Evolutionary conservation across 1,140 invertebrate species (phyloP), one percentile per base, ranked within the genome.

Genomic region (Zaprionus lachaisei): DNA sequence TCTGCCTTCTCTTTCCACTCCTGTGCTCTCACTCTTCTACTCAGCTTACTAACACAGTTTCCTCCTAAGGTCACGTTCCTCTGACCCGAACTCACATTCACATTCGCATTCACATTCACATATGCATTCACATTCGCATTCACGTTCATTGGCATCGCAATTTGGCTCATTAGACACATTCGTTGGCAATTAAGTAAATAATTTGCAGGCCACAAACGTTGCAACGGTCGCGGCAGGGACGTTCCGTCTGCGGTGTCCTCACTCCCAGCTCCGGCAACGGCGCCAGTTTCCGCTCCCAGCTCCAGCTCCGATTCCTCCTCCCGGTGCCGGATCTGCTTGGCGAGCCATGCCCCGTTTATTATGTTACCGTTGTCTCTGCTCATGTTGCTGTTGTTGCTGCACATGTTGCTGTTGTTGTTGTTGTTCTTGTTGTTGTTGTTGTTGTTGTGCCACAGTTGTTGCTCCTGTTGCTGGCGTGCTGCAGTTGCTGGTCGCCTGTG

Each of bases 141-240:
- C 22, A 12, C 55, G 47, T 86, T 87, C 83, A 86, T 83, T 89
- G 80, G 72, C 72, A 90, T 79, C 57, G 72, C 81, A 82, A 80
- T 81, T 89, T 89, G 84, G 81, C 84, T 89, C 84, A 89, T 89
- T 89, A 89, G 84, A 89, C 85, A 89, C 84, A 89, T 89, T 89
- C 84, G 84, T 81, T 89, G 84, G 85, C 85, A 89, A 89, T 89
- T 89, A 89, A 89, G 84, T 89, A 89, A 89, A 89, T 89, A 89
- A 89, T 89, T 89, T 89, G 84, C 80, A 89, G 77, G 84, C 85
- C 84, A 79, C 84, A 89, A 87, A 89, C 84, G 84, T 89, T 89
- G 81, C 84, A 81, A 76, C 83, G 74, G 66, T 75, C 64, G 51
- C 41, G 41, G 49, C 63, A 54, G 22, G 54, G 76, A 51, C 55